Conservation (phyloP, 2,113 vertebrate genomes). For the Ophthalmolycus amberensis region DNA sequence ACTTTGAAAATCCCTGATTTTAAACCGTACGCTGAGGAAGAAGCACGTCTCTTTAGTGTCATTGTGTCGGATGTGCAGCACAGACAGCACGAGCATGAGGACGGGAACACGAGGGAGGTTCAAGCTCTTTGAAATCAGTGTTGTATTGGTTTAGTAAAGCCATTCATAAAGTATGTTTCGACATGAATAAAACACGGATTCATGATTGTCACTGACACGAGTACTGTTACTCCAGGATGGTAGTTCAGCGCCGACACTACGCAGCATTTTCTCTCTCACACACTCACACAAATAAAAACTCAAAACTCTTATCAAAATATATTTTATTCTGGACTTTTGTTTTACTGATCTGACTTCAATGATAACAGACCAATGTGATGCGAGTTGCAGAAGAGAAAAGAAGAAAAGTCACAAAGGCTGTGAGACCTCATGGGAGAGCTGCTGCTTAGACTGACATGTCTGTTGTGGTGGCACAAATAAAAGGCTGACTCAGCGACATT, state of each 20-base stretch:
- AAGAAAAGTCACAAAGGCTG: conserved; percentile 77
- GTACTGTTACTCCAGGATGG: not conserved
- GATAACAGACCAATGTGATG: conserved; percentile 98
- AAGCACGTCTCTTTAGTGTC: too few relatives aligned
- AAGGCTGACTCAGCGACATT: conserved; percentile 38
- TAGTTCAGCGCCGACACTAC: not conserved
- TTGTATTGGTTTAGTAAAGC: conserved; percentile 25
- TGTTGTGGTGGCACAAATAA: conserved; percentile 66
- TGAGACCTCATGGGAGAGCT: conserved; percentile 26
- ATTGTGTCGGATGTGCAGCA: too few relatives aligned
- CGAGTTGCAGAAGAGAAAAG: conserved; percentile 87
- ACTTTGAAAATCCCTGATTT: too few relatives aligned
- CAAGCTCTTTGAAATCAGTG: not conserved
- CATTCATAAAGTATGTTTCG: not conserved
- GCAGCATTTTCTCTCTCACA: not conserved
- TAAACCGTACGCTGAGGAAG: too few relatives aligned
- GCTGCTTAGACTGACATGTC: conserved; percentile 75
- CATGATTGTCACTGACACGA: not conserved
- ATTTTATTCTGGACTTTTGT: conserved; percentile 99
- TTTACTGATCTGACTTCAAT: conserved; percentile 94
- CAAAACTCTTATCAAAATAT: conserved; percentile 97
- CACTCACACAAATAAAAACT: conserved; percentile 70
- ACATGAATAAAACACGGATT: conserved; percentile 27
- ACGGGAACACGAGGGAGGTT: not conserved
- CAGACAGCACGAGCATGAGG: conserved; percentile 11